Conservation (phyloP, 30 jellyfish, hydroid and myxozoan species). For the Aurelia coerulea region DNA sequence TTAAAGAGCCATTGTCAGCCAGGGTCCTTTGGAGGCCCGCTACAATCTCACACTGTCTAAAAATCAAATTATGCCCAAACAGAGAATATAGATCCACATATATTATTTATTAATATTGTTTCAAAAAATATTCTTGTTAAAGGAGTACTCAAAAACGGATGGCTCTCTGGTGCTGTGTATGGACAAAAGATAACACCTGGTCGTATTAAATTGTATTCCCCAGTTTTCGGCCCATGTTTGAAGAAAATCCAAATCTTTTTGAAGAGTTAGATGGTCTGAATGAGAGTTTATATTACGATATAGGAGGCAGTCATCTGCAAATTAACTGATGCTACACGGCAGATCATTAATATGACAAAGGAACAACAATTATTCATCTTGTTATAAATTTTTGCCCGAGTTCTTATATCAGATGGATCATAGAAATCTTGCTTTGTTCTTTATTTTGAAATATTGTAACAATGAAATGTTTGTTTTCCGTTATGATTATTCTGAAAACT, state of each 20-base stretch:
- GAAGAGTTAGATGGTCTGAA: not conserved
- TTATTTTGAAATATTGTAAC: too few species aligned
- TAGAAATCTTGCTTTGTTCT: too few species aligned
- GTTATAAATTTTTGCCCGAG: too few species aligned
- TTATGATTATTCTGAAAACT: too few species aligned
- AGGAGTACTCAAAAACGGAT: constrained; percentile 1
- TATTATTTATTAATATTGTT: not conserved
- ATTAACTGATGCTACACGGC: not conserved
- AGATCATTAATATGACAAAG: constrained; percentile 15
- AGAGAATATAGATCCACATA: too few species aligned
- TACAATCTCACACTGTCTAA: too few species aligned
- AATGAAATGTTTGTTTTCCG: too few species aligned
- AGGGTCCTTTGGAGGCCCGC: too few species aligned
- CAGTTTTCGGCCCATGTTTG: not conserved
- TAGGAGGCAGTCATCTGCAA: constrained; percentile 7
- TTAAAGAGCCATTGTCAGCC: too few species aligned
- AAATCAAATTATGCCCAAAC: too few species aligned
- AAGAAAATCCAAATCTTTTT: not conserved
- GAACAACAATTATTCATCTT: not conserved
- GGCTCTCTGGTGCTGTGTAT: constrained; percentile 5
- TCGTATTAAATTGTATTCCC: not conserved
- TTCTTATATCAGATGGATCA: too few species aligned
- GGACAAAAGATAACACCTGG: not conserved
- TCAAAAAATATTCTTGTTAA: constrained; percentile 4
- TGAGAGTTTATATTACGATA: not conserved